phyloP scores from a whole-genome alignment of 2,888 invertebrate genomes.

The Morpho achilles region DNA sequence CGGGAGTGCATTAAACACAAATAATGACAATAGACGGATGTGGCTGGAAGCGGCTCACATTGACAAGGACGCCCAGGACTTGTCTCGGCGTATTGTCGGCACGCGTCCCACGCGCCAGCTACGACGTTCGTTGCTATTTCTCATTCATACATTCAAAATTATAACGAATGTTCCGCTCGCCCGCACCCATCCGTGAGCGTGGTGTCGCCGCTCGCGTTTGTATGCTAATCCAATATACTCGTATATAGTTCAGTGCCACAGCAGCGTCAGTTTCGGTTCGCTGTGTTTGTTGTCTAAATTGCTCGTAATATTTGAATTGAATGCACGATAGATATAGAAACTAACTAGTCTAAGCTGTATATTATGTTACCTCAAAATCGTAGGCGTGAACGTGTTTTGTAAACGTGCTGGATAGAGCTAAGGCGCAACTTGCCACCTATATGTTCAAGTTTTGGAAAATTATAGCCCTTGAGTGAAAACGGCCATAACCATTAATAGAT shows the following conservation, averaged over 20 bases:
- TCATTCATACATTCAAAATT: slow-evolving; percentile 79
- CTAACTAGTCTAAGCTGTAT: slow-evolving; percentile 69
- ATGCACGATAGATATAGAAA: slow-evolving; percentile 74
- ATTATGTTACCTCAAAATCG: slow-evolving; percentile 48
- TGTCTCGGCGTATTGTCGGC: slow-evolving; percentile 71
- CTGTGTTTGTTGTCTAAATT: slow-evolving; percentile 75
- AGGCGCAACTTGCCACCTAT: slow-evolving; percentile 44
- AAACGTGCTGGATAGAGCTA: slow-evolving; percentile 61
- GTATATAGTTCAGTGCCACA: slow-evolving; percentile 58
- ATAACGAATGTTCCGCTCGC: slow-evolving; percentile 70
- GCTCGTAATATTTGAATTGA: slow-evolving; percentile 77
- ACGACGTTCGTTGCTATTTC: slow-evolving; percentile 64
- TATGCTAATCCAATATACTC: slow-evolving; percentile 62
- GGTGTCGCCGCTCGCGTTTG: slow-evolving; percentile 69
- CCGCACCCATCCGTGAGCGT: slow-evolving; percentile 69
- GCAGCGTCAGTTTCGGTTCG: slow-evolving; percentile 69
- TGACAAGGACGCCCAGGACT: slow-evolving; percentile 79
- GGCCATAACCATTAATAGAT: slow-evolving; percentile 71
- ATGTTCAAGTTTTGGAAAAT: slow-evolving; percentile 45
- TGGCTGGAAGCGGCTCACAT: slow-evolving; percentile 78
- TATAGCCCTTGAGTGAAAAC: slow-evolving; percentile 60
- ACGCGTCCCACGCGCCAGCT: slow-evolving; percentile 67
- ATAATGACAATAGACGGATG: slow-evolving; percentile 78
- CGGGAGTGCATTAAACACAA: slow-evolving; percentile 71
- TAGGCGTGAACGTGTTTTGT: slow-evolving; percentile 66